These are phyloP conservation scores for Anhinga rufa DNA, from an alignment of 2,113 vertebrate genomes.

Conservation along the genomic window DNA sequence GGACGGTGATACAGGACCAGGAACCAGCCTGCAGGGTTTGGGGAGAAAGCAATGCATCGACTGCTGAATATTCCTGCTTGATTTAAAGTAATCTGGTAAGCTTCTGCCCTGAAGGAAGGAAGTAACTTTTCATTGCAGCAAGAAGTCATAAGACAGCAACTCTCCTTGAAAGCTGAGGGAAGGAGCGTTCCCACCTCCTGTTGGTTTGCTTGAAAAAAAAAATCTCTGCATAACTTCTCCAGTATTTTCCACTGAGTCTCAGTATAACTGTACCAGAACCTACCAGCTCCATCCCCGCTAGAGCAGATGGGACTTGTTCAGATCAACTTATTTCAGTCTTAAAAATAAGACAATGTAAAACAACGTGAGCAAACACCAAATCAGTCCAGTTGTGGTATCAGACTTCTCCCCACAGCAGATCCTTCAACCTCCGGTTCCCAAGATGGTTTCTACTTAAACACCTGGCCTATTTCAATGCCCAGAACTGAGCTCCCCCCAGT, in stretches of 20 bases:
- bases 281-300: background rate
- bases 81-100: background rate
- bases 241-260: background rate
- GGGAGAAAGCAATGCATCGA: background rate
- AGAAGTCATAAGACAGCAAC: slow-evolving; percentile 26
- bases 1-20: background rate
- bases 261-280: background rate
- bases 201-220: background rate
- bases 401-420: background rate
- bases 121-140: slow-evolving; percentile 13
- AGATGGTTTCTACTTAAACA: background rate
- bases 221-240: slow-evolving; percentile 2
- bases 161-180: slow-evolving; percentile 14
- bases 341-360: background rate
- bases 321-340: background rate
- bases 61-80: background rate
- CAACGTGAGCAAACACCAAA: background rate
- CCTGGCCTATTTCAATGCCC: background rate
- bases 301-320: background rate
- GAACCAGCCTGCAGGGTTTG: background rate
- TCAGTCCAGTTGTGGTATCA: background rate
- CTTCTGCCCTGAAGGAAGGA: slow-evolving; percentile 12
- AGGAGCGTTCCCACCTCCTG: slow-evolving; percentile 23
- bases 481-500: background rate
- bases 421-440: background rate